Evolutionary conservation across 2,888 invertebrate species (phyloP).

Genomic region (Gastracanthus pulcherrimus): DNA sequence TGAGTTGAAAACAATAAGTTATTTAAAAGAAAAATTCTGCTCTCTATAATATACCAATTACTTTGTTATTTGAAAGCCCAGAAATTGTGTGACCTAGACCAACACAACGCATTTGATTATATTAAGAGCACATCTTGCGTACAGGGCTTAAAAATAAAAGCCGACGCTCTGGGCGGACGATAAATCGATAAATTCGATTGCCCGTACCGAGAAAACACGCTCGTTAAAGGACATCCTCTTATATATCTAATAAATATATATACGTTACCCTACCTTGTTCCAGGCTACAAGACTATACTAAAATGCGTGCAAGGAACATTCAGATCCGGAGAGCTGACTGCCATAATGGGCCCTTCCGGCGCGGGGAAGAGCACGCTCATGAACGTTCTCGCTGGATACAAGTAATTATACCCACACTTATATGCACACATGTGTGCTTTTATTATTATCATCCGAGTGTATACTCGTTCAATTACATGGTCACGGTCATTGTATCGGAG

Average conservation of each 20-base stretch:
- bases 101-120: too few species aligned
- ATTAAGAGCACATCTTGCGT: neutral
- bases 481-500: too few species aligned
- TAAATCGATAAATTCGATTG: too few species aligned
- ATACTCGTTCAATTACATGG: too few species aligned
- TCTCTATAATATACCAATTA: too few species aligned
- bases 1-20: too few species aligned
- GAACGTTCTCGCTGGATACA: conserved; percentile 93
- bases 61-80: too few species aligned
- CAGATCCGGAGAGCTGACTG: conserved; percentile 93
- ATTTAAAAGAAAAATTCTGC: too few species aligned
- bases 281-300: conserved; percentile 89
- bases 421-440: too few species aligned
- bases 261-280: conserved; percentile 24
- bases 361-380: conserved; percentile 90
- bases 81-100: neutral
- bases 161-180: too few species aligned
- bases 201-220: too few species aligned
- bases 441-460: neutral
- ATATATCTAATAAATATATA: neutral
- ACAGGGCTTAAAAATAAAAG: neutral
- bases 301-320: conserved; percentile 94
- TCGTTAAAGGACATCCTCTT: too few species aligned
- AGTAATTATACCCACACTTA: conserved; percentile 78
- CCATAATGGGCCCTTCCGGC: conserved; percentile 97